These are phyloP conservation scores for Malurus alboscapulatus DNA, from an alignment of 2,113 vertebrate species.

Conservation along the genomic window DNA sequence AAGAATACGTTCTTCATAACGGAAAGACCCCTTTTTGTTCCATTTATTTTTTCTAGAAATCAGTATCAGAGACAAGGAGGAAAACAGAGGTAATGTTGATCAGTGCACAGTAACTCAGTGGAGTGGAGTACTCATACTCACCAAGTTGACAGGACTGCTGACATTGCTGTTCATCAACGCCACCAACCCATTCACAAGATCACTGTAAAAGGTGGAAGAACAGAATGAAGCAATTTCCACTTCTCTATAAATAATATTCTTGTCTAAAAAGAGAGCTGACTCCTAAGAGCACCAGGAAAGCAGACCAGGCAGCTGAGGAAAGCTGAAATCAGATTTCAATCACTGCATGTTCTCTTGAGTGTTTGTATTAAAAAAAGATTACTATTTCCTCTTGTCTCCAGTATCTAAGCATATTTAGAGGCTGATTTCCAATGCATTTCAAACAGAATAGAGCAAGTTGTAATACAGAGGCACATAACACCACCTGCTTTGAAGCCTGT, in stretches of 20 bases:
- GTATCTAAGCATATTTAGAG: neutral
- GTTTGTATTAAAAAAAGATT: neutral
- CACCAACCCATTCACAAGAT: conserved; percentile 96
- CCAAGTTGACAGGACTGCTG: conserved; percentile 98
- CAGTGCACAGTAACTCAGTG: neutral
- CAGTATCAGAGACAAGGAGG: neutral
- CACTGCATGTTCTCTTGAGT: neutral
- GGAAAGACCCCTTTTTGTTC: neutral
- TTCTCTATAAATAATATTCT: neutral
- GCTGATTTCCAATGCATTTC: neutral
- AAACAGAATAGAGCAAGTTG: neutral
- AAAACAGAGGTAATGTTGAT: neutral
- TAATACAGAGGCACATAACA: neutral
- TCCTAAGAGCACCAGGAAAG: neutral
- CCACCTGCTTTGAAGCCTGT: neutral
- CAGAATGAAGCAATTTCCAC: neutral
- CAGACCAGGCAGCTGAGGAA: neutral
- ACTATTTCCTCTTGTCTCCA: neutral
- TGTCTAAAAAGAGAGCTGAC: neutral
- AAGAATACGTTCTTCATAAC: neutral
- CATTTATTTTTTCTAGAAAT: neutral
- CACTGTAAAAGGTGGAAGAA: conserved; percentile 74
- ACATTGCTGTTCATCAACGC: conserved; percentile 98
- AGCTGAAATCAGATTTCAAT: neutral
- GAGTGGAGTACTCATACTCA: conserved; percentile 68